Evolutionary conservation across 2,113 vertebrate genomes (phyloP).

Genomic region (Talpa occidentalis): DNA sequence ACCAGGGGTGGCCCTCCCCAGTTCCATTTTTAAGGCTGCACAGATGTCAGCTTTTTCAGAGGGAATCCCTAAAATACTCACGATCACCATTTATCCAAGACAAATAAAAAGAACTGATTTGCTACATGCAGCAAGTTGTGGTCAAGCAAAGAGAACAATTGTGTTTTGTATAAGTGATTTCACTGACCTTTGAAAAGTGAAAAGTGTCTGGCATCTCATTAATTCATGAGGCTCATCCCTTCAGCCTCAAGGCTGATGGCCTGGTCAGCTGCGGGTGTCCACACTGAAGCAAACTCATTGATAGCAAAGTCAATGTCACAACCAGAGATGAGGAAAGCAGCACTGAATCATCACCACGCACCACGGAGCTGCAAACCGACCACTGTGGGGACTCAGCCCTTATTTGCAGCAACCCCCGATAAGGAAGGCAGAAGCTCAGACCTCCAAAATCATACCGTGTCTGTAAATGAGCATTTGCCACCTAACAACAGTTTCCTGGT

Average conservation of each 20-base stretch:
- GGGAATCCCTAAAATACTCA: slow-evolving; percentile 60
- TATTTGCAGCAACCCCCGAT: slow-evolving; percentile 73
- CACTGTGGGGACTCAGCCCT: not conserved
- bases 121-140: not conserved
- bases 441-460: slow-evolving; percentile 81
- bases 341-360: not conserved
- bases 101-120: slow-evolving; percentile 22
- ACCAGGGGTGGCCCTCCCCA: not conserved
- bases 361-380: not conserved
- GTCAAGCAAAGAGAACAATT: not conserved
- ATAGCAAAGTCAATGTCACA: not conserved
- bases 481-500: slow-evolving; percentile 78
- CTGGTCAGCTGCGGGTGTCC: not conserved
- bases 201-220: not conserved
- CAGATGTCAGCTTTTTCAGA: not conserved
- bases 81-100: slow-evolving; percentile 30
- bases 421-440: slow-evolving; percentile 82
- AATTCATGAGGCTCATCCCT: slow-evolving; percentile 56
- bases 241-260: slow-evolving; percentile 70
- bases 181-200: not conserved
- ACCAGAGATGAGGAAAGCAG: not conserved
- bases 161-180: not conserved
- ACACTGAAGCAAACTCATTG: not conserved
- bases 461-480: slow-evolving; percentile 82
- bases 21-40: not conserved